Percentiles rank a stretch among this genome's conserved stretches.
These are phyloP conservation scores for Scolanthus callimorphus DNA, from an alignment of 92 coral and sea anemone genomes.

Conservation along the genomic window DNA sequence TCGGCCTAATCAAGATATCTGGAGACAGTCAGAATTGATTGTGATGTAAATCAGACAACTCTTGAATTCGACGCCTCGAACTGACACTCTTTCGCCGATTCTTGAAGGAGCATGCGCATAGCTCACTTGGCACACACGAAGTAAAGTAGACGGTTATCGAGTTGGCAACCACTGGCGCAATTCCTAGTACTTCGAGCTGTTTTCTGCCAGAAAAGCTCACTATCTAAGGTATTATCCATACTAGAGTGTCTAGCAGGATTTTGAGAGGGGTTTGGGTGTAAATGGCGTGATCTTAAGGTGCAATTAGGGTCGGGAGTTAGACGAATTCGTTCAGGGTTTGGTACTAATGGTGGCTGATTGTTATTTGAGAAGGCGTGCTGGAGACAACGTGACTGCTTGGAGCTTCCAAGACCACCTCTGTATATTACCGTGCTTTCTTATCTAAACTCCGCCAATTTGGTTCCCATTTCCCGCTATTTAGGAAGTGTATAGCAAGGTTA, in stretches of 20 bases:
- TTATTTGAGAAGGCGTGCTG: constrained; percentile 75
- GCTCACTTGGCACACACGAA: constrained; percentile 63
- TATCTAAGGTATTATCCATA: too few relatives aligned
- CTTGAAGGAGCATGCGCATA: constrained; percentile 97
- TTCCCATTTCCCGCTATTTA: not conserved
- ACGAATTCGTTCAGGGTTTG: not conserved
- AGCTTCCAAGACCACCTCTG: constrained; percentile 19
- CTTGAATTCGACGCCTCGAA: constrained; percentile 74
- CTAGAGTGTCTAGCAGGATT: not conserved
- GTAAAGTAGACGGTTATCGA: constrained; percentile 82
- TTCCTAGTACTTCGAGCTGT: not conserved
- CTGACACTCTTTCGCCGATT: constrained; percentile 90
- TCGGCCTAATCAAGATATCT: constrained; percentile 14
- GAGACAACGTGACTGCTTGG: constrained; percentile 78
- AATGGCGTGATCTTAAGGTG: not conserved
- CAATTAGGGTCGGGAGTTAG: not conserved
- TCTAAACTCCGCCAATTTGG: not conserved
- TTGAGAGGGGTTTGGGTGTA: not conserved
- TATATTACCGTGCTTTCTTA: not conserved
- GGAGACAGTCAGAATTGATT: constrained; percentile 22
- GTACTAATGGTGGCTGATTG: constrained; percentile 7
- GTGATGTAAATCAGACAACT: constrained; percentile 83
- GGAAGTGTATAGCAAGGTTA: not conserved
- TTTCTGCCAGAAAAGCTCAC: too few relatives aligned
- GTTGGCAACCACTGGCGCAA: constrained; percentile 1